Evolutionary conservation across 2,797 vertebrate genomes (phyloP).

Genomic region (Anguilla pacifica): DNA sequence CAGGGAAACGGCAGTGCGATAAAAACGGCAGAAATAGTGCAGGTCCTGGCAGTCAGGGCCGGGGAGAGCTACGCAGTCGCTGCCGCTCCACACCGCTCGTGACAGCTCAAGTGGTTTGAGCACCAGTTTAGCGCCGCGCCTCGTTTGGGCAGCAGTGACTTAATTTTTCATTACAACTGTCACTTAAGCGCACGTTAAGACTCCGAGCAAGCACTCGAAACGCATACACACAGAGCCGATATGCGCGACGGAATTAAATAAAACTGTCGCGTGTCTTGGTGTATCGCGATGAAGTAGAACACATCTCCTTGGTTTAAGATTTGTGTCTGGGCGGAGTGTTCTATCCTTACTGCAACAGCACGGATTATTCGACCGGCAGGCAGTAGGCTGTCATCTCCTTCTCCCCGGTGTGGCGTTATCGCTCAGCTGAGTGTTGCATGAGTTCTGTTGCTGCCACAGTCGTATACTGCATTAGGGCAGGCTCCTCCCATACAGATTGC

Average conservation of each 20-base stretch:
- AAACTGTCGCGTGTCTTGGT: not conserved
- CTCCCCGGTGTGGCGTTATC: slow-evolving; percentile 59
- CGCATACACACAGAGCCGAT: not conserved
- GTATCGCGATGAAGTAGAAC: slow-evolving; percentile 24
- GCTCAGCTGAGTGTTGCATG: slow-evolving; percentile 47
- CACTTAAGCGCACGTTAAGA: not conserved
- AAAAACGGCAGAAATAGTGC: slow-evolving; percentile 49
- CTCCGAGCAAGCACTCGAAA: not conserved
- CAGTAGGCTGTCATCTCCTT: slow-evolving; percentile 53
- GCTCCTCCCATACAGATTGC: slow-evolving; percentile 65
- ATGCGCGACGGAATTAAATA: not conserved
- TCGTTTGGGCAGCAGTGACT: not conserved
- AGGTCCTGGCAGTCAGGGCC: slow-evolving; percentile 53
- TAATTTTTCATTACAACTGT: not conserved
- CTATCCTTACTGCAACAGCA: slow-evolving; percentile 59
- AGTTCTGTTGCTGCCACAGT: slow-evolving; percentile 40
- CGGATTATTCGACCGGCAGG: slow-evolving; percentile 71
- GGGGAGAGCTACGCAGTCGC: slow-evolving; percentile 44
- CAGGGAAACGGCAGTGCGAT: slow-evolving; percentile 34
- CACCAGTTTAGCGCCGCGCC: not conserved
- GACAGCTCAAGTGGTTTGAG: not conserved
- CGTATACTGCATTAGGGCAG: slow-evolving; percentile 40
- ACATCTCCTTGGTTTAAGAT: slow-evolving; percentile 64
- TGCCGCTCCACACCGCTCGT: slow-evolving; percentile 11
- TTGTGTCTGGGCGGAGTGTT: slow-evolving; percentile 64